Conservation (phyloP, 2,888 invertebrate species). For the Apoda limacodes region DNA sequence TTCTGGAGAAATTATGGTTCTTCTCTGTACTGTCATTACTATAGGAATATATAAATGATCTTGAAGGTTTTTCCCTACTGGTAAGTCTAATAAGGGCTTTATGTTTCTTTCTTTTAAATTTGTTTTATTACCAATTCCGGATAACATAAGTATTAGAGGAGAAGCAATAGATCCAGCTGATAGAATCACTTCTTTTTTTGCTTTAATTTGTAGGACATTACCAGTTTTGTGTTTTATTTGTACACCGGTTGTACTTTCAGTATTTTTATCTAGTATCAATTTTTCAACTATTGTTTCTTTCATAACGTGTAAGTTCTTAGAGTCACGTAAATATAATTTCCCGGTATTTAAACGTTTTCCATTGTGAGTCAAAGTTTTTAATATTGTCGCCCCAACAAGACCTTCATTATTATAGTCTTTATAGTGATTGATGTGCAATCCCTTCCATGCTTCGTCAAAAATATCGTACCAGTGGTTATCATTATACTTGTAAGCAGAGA, state of each 20-base stretch:
- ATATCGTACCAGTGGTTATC: conserved; percentile 28
- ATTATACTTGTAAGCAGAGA: conserved; percentile 13
- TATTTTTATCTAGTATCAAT: conserved; percentile 53
- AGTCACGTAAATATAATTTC: conserved; percentile 46
- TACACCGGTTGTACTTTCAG: conserved; percentile 46
- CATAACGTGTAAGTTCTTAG: conserved; percentile 39
- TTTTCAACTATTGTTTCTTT: conserved; percentile 61
- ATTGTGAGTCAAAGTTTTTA: conserved; percentile 48
- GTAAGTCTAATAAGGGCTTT: conserved; percentile 35
- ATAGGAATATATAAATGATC: conserved; percentile 53
- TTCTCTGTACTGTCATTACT: conserved; percentile 23
- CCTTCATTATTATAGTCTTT: conserved; percentile 30
- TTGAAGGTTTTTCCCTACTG: conserved; percentile 62
- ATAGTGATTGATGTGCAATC: conserved; percentile 35
- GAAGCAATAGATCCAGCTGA: conserved; percentile 60
- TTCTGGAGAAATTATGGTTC: background rate
- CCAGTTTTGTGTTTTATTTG: conserved; percentile 38
- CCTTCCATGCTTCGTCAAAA: conserved; percentile 39
- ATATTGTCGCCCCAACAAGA: conserved; percentile 52
- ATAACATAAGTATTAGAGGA: conserved; percentile 61
- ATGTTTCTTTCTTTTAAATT: conserved; percentile 41
- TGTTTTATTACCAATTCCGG: conserved; percentile 56
- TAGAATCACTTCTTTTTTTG: conserved; percentile 56
- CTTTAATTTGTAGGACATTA: conserved; percentile 30
- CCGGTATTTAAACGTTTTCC: conserved; percentile 62